Conservation (phyloP, 2,888 invertebrate species). For the Halocaridina rubra region DNA sequence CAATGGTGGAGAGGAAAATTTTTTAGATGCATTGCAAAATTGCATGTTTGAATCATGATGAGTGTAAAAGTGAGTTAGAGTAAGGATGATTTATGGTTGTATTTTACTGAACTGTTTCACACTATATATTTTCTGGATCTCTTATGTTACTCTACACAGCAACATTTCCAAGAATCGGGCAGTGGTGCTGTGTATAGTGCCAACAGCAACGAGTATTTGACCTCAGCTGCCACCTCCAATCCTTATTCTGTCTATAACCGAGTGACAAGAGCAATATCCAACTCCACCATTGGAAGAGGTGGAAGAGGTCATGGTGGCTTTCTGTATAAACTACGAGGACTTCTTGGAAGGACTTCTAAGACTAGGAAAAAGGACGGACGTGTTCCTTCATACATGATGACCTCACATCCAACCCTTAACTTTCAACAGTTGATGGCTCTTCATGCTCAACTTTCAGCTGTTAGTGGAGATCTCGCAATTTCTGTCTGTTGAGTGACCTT, state of each 20-base stretch:
- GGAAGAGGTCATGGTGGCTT: not conserved
- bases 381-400: not conserved
- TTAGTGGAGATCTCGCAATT: too few relatives aligned
- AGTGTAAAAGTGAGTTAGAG: too few relatives aligned
- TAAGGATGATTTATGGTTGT: too few relatives aligned
- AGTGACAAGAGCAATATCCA: conserved; percentile 54
- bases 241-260: conserved; percentile 55
- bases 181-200: conserved; percentile 26
- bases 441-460: conserved; percentile 54
- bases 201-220: conserved; percentile 46
- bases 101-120: too few relatives aligned
- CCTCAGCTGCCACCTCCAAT: conserved; percentile 24
- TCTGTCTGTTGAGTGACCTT: too few relatives aligned
- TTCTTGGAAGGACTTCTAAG: conserved; percentile 13
- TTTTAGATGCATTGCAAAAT: too few relatives aligned
- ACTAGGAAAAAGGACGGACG: not conserved
- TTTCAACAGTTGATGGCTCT: conserved; percentile 62
- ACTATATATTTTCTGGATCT: too few relatives aligned
- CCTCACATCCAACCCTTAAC: conserved; percentile 37
- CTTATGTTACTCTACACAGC: not conserved
- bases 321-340: conserved; percentile 20
- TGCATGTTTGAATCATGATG: too few relatives aligned
- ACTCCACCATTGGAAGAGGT: conserved; percentile 26
- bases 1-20: too few relatives aligned
- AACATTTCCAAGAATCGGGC: not conserved